These are phyloP conservation scores for Rattus norvegicus DNA, from an alignment of 2,113 vertebrate genomes.

Conservation along the genomic window GRCr8 NC_086029.1:59239501-59240000, in stretches of 20 bases:
- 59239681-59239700: background rate
- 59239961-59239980: background rate
- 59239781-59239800: background rate
- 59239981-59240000: background rate
- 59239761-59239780: background rate
- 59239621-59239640: background rate
- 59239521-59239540: background rate
- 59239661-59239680: background rate
- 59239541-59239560: background rate
- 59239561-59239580: background rate
- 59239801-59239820: background rate
- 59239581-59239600: background rate
- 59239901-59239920: background rate
- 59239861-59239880: background rate
- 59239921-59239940: background rate
- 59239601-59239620: slow-evolving; percentile 17
- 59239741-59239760: background rate
- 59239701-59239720: background rate
- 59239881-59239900: no score
- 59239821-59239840: background rate
- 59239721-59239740: background rate
- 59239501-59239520: background rate
- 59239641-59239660: background rate
- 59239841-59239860: background rate
- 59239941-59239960: background rate